Conservation (phyloP, 1,140 invertebrate genomes). For the Nilaparvata lugens region DNA sequence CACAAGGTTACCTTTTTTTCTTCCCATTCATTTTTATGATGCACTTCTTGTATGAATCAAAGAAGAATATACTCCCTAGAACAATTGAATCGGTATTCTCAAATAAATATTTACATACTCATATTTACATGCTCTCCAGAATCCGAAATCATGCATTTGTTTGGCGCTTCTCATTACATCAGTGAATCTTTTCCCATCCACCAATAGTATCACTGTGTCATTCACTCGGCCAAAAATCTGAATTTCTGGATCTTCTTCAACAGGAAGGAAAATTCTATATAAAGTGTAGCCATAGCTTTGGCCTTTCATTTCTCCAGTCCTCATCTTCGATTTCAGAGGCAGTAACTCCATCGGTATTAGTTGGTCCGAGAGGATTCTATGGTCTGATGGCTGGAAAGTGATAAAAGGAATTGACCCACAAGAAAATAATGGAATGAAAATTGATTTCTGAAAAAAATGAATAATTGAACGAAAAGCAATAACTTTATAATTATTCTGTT, state of each 20-base stretch:
- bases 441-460: too few species aligned
- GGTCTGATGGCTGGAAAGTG: constrained; percentile 10
- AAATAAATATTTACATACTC: constrained; percentile 26
- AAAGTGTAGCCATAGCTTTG: constrained; percentile 50
- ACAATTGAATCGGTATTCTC: too few species aligned
- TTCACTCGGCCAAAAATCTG: constrained; percentile 39
- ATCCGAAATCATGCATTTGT: constrained; percentile 39
- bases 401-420: too few species aligned
- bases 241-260: constrained; percentile 31
- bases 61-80: too few species aligned
- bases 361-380: constrained; percentile 19
- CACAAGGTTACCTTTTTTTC: too few species aligned
- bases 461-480: too few species aligned
- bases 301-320: constrained; percentile 33
- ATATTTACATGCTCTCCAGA: constrained; percentile 39
- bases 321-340: constrained; percentile 35
- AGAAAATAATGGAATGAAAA: too few species aligned
- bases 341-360: constrained; percentile 45
- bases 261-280: constrained; percentile 30
- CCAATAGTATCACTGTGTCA: constrained; percentile 43
- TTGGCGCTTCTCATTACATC: constrained; percentile 26
- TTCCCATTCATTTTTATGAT: too few species aligned
- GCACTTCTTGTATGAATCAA: too few species aligned
- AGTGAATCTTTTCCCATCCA: constrained; percentile 36
- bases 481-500: too few species aligned